Percentiles rank a stretch among this genome's conserved stretches.
Evolutionary conservation across 2,888 invertebrate genomes (phyloP).

Genomic region (Lepidochitona cinerea): DNA sequence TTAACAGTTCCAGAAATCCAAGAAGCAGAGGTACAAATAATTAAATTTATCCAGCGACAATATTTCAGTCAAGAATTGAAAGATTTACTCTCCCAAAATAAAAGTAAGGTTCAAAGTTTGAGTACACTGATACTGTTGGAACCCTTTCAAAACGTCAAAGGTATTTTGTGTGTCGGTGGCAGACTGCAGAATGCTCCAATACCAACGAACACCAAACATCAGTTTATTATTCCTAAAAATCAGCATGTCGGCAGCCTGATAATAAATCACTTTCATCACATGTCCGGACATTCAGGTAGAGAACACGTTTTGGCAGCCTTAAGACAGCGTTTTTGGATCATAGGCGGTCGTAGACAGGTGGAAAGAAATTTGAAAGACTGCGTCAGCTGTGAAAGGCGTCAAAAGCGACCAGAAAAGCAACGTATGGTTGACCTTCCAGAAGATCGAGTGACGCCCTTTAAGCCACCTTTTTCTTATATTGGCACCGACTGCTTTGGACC

Average conservation of each 20-base stretch:
- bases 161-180: not conserved
- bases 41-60: too few relatives aligned
- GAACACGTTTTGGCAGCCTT: slow-evolving; percentile 11
- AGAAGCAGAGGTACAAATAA: too few relatives aligned
- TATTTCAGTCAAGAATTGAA: too few relatives aligned
- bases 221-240: slow-evolving; percentile 4
- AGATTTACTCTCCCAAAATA: too few relatives aligned
- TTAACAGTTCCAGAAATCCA: too few relatives aligned
- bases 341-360: not conserved
- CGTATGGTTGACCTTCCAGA: slow-evolving; percentile 16
- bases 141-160: not conserved
- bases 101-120: too few relatives aligned
- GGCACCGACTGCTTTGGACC: slow-evolving; percentile 21
- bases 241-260: not conserved
- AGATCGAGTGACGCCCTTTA: slow-evolving; percentile 4
- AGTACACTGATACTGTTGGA: not conserved
- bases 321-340: slow-evolving; percentile 11
- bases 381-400: slow-evolving; percentile 2
- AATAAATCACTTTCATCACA: not conserved
- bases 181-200: not conserved
- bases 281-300: not conserved
- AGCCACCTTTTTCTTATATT: slow-evolving; percentile 8
- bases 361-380: not conserved
- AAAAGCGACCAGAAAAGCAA: not conserved
- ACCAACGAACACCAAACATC: not conserved